A percentile compares a stretch with the other conserved stretches of the same genome.
These are phyloP conservation scores for Paradoxurus hermaphroditus DNA, from an alignment of 2,113 vertebrate genomes.

Conservation along the genomic window DNA sequence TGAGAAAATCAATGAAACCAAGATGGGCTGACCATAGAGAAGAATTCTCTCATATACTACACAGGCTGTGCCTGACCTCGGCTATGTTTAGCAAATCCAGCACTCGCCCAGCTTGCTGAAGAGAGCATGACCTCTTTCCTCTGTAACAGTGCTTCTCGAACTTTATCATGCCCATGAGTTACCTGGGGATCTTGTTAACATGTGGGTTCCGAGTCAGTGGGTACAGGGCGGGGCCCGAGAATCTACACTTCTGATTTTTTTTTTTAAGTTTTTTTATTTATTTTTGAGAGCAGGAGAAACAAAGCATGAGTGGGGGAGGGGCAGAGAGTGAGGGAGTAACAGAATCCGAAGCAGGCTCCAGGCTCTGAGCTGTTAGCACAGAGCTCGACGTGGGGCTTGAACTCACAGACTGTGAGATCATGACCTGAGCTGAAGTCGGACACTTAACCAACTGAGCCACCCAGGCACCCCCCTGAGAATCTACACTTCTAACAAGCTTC, in stretches of 20 bases:
- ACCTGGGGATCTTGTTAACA: neutral
- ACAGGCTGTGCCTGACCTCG: neutral
- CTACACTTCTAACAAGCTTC: neutral
- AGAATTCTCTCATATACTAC: neutral
- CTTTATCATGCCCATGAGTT: neutral
- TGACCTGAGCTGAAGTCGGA: too few species aligned
- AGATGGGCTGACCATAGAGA: slow-evolving; percentile 1
- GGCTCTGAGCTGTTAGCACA: too few species aligned
- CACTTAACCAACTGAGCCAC: too few species aligned
- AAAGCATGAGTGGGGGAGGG: too few species aligned
- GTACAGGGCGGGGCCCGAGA: neutral
- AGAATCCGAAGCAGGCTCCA: too few species aligned
- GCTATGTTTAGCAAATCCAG: neutral
- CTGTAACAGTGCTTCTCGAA: neutral
- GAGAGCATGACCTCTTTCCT: neutral
- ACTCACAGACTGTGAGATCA: too few species aligned
- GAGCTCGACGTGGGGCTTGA: too few species aligned
- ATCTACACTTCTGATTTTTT: too few species aligned
- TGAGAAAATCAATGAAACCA: slow-evolving; percentile 56
- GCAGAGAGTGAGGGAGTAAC: too few species aligned
- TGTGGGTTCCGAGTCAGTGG: neutral
- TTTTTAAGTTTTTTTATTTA: too few species aligned
- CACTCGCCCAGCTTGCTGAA: neutral
- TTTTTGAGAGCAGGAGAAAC: too few species aligned
- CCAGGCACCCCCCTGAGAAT: too few species aligned